Evolutionary conservation across 2,888 invertebrate species (phyloP).

Genomic region (Drosophila barbarae): DNA sequence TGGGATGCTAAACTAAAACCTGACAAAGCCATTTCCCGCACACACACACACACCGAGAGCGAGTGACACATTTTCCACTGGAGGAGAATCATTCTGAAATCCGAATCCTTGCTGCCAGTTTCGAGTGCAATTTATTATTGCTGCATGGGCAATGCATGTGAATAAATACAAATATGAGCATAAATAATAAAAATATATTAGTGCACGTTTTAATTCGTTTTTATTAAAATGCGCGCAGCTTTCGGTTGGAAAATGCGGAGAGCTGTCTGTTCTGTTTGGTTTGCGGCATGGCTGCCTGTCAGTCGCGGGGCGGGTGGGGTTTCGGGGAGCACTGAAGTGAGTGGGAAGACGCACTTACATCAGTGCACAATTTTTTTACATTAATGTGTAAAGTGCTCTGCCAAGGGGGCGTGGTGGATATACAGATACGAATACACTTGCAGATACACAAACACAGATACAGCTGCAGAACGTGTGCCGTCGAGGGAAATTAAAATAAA

Average conservation of each 20-base stretch:
- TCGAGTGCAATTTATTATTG: constrained; percentile 68
- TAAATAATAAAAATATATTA: constrained; percentile 73
- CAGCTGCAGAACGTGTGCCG: constrained; percentile 49
- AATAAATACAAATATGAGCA: constrained; percentile 55
- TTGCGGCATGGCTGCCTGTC: constrained; percentile 47
- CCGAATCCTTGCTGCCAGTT: constrained; percentile 7
- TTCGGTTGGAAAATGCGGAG: neutral
- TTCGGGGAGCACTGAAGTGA: constrained; percentile 51
- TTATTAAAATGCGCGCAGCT: constrained; percentile 57
- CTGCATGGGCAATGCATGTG: constrained; percentile 45
- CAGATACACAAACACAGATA: neutral
- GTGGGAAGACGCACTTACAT: constrained; percentile 72
- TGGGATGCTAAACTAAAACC: constrained; percentile 42
- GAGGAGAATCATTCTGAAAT: neutral
- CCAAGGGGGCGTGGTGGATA: constrained; percentile 2
- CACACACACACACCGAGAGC: neutral
- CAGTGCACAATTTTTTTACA: constrained; percentile 73
- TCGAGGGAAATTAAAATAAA: constrained; percentile 72
- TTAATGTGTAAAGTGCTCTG: constrained; percentile 61
- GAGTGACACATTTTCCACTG: constrained; percentile 56
- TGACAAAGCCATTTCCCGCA: constrained; percentile 58
- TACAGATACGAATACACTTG: constrained; percentile 3
- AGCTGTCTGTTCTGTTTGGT: constrained; percentile 46
- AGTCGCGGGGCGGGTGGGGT: constrained; percentile 2
- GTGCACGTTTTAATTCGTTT: constrained; percentile 69